A percentile compares a stretch with the other conserved stretches of the same genome.
Evolutionary conservation across 2,113 vertebrate genomes (phyloP).

Genomic region (Amblyornis subalaris): DNA sequence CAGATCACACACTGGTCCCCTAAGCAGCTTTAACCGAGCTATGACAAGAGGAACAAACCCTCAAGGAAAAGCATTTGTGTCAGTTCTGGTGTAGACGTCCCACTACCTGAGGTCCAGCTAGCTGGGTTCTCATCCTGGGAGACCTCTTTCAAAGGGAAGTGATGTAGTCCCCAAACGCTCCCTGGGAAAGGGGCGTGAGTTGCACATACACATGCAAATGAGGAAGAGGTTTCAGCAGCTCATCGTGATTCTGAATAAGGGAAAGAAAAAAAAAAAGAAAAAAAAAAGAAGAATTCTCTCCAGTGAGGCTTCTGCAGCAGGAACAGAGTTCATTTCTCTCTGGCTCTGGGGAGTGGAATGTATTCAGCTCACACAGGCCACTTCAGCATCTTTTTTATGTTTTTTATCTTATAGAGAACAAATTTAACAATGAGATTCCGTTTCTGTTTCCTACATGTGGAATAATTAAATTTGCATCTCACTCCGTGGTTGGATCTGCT

Average conservation of each 20-base stretch:
- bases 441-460: slow-evolving; percentile 76
- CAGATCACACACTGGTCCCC: neutral
- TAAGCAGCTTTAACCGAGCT: neutral
- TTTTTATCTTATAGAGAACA: slow-evolving; percentile 78
- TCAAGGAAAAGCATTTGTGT: neutral
- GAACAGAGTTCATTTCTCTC: slow-evolving; percentile 52
- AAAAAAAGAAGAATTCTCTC: slow-evolving; percentile 4
- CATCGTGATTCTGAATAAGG: neutral
- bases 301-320: slow-evolving; percentile 28
- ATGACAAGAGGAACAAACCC: neutral
- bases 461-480: slow-evolving; percentile 80
- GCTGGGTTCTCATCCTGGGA: neutral
- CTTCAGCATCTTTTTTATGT: slow-evolving; percentile 70
- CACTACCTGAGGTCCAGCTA: neutral
- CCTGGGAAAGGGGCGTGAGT: neutral
- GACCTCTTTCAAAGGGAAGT: neutral
- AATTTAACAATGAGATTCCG: slow-evolving; percentile 78
- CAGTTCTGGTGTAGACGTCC: neutral
- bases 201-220: neutral
- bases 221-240: slow-evolving; percentile 2
- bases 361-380: slow-evolving; percentile 73
- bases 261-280: neutral
- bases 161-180: neutral
- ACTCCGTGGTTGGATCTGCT: slow-evolving; percentile 63
- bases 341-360: slow-evolving; percentile 56